Conservation (phyloP, 2,113 vertebrate genomes). For the Nyctibius bracteatus region DNA sequence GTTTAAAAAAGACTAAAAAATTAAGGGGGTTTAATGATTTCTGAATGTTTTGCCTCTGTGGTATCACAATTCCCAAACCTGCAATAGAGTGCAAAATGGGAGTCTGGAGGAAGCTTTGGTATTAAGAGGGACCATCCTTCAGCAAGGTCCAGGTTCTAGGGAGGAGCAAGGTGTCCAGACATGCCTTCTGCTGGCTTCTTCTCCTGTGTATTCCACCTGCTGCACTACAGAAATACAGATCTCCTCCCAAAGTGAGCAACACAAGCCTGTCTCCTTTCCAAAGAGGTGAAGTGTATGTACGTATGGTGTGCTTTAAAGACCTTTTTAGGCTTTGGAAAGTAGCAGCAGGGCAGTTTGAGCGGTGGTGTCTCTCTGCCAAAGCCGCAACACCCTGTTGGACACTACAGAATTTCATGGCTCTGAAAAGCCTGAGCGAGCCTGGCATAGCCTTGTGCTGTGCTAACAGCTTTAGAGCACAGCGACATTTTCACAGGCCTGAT, state of each 20-base stretch:
- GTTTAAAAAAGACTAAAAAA: not conserved
- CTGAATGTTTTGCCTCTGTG: not conserved
- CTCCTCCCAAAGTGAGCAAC: not conserved
- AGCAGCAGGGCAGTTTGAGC: not conserved
- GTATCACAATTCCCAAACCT: not conserved
- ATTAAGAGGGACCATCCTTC: not conserved
- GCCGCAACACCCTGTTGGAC: not conserved
- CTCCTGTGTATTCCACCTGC: not conserved
- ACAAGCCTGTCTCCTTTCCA: not conserved
- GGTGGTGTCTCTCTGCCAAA: not conserved
- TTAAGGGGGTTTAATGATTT: not conserved
- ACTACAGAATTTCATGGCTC: not conserved
- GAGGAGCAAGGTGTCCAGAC: not conserved
- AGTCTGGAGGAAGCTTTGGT: not conserved
- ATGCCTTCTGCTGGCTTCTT: rapidly evolving
- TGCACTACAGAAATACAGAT: not conserved
- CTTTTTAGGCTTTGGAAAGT: not conserved
- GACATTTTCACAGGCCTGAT: not conserved
- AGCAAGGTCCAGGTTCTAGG: no score
- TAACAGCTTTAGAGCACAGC: not conserved
- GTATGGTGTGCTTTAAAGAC: not conserved
- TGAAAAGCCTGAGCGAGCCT: not conserved
- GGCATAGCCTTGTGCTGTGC: rapidly evolving
- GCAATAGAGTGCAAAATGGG: not conserved
- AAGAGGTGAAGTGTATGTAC: not conserved